These are phyloP conservation scores for Tachina lurida DNA, from an alignment of 2,888 invertebrate species.

Conservation along the genomic window DNA sequence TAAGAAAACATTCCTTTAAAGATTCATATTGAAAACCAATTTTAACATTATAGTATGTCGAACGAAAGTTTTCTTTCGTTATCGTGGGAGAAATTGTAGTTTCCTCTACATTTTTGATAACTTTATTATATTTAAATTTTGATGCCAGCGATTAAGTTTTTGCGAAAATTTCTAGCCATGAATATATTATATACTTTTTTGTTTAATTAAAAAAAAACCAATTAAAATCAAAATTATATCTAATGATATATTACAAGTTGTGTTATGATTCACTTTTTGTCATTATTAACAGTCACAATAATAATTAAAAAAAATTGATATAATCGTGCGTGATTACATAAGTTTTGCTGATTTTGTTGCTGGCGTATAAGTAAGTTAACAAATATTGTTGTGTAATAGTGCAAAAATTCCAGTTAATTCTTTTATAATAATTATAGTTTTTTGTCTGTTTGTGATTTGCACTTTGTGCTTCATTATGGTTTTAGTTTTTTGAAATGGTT, in stretches of 20 bases:
- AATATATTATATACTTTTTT: too few species aligned
- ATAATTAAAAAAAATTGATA: constrained; percentile 15
- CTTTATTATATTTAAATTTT: too few species aligned
- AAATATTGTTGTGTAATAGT: constrained; percentile 22
- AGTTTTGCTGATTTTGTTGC: constrained; percentile 20
- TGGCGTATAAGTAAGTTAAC: neutral
- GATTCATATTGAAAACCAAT: too few species aligned
- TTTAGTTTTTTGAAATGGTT: neutral
- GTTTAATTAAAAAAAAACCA: neutral
- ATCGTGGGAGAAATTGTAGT: too few species aligned
- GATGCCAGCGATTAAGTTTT: too few species aligned
- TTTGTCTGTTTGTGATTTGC: constrained; percentile 16
- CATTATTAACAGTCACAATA: constrained; percentile 24
- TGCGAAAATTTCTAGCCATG: too few species aligned
- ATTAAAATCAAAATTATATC: neutral
- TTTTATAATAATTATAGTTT: constrained; percentile 41
- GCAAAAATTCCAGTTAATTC: constrained; percentile 53
- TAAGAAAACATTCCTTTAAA: too few species aligned
- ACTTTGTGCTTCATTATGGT: constrained; percentile 27
- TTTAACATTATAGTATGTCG: too few species aligned
- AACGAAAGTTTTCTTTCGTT: too few species aligned
- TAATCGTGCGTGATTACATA: constrained; percentile 50
- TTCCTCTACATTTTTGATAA: too few species aligned
- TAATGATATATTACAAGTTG: constrained; percentile 16
- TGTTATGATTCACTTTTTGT: constrained; percentile 32